Conservation (phyloP, 2,113 vertebrate species). For the Cynoglossus semilaevis region DNA sequence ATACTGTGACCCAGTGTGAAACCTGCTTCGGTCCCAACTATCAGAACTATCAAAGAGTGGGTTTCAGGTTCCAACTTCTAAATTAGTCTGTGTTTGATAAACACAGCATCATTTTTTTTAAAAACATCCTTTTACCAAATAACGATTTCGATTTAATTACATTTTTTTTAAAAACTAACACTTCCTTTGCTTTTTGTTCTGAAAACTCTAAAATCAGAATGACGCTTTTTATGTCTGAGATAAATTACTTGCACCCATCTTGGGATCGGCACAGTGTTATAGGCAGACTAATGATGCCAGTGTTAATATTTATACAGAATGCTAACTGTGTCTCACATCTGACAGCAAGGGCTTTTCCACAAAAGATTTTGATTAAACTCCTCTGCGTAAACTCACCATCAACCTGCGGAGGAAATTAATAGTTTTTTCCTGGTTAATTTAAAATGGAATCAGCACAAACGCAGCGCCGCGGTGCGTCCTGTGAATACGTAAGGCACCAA, state of each 20-base stretch:
- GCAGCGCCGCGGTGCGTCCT: conserved; percentile 55
- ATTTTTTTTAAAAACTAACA: no score
- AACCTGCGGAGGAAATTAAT: conserved; percentile 66
- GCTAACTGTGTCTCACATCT: conserved; percentile 37
- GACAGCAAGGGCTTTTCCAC: conserved; percentile 58
- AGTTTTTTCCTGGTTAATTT: conserved; percentile 69
- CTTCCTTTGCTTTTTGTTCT: no score
- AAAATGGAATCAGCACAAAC: conserved; percentile 64
- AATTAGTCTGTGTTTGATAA: no score
- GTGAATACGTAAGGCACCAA: conserved; percentile 50
- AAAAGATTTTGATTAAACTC: conserved; percentile 57
- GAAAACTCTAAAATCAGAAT: no score
- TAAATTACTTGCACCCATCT: conserved; percentile 17
- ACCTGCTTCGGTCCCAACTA: no score
- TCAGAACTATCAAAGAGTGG: no score
- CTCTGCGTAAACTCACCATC: conserved; percentile 59
- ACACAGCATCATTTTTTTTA: no score
- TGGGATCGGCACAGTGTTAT: conserved; percentile 23
- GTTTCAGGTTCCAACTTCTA: no score
- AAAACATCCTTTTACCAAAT: no score
- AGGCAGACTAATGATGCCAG: conserved; percentile 17
- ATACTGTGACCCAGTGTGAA: no score
- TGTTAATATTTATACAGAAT: conserved; percentile 16
- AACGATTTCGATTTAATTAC: no score
- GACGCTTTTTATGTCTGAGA: background rate